These are phyloP conservation scores for Chrysolina haemoptera DNA, from an alignment of 2,888 invertebrate species.

Conservation along the genomic window DNA sequence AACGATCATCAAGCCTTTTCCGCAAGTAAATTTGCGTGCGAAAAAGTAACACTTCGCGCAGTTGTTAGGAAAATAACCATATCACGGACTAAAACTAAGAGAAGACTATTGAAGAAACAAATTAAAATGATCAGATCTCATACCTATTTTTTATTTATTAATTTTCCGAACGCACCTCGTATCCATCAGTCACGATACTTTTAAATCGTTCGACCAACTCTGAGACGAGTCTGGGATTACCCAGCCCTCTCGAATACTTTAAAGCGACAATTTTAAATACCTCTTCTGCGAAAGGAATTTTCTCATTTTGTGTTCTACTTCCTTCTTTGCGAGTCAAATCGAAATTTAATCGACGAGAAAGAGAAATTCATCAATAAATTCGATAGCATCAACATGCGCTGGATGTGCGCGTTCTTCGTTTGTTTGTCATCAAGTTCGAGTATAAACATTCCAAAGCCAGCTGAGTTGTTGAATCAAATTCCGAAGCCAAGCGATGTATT, in stretches of 20 bases:
- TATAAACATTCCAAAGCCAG: background rate
- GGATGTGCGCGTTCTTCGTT: slow-evolving; percentile 29
- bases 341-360: slow-evolving; percentile 15
- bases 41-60: no score
- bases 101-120: no score
- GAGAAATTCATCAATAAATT: slow-evolving; percentile 32
- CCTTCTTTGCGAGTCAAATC: background rate
- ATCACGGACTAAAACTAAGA: no score
- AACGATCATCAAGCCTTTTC: no score
- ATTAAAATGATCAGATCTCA: no score
- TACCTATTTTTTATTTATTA: no score
- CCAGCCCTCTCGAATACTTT: slow-evolving; percentile 14
- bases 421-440: slow-evolving; percentile 11
- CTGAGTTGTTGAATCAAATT: slow-evolving; percentile 9
- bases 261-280: slow-evolving; percentile 23
- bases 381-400: slow-evolving; percentile 27
- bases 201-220: no score
- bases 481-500: slow-evolving; percentile 21
- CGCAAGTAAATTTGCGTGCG: no score
- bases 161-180: no score
- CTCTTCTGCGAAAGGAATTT: slow-evolving; percentile 13
- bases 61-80: no score
- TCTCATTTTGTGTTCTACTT: slow-evolving; percentile 33
- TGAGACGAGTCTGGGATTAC: background rate
- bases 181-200: no score